These are phyloP conservation scores for Pararge aegeria DNA, from an alignment of 1,140 invertebrate genomes.

Conservation along the genomic window DNA sequence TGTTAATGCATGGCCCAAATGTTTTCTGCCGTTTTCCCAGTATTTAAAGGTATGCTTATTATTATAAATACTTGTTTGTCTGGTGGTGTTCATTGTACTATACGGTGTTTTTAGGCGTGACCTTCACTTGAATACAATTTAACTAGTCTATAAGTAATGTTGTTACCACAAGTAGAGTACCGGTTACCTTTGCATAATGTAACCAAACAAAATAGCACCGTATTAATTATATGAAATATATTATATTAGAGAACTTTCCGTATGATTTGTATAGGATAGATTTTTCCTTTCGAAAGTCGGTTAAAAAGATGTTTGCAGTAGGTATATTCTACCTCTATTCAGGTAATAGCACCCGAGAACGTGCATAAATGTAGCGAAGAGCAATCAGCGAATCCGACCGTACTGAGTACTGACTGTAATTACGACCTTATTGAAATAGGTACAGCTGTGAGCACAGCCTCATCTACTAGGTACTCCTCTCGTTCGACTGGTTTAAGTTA, in stretches of 20 bases:
- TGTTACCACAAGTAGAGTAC: too few species aligned
- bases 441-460: not conserved
- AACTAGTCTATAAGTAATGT: too few species aligned
- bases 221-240: too few species aligned
- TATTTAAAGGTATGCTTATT: not conserved
- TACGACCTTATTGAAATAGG: slow-evolving; percentile 6
- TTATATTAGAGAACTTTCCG: too few species aligned
- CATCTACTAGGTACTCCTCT: not conserved
- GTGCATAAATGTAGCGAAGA: slow-evolving; percentile 7
- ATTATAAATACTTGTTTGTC: not conserved
- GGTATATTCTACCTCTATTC: not conserved
- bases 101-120: too few species aligned
- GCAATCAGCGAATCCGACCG: slow-evolving; percentile 10
- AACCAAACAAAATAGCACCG: too few species aligned
- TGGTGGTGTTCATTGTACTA: too few species aligned
- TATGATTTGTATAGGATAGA: too few species aligned
- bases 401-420: not conserved
- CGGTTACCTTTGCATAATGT: too few species aligned
- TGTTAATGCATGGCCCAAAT: not conserved
- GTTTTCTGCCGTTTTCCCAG: not conserved
- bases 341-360: not conserved
- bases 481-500: not conserved
- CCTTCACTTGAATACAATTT: too few species aligned
- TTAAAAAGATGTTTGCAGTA: too few species aligned
- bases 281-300: too few species aligned